Percentiles rank a stretch among this genome's conserved stretches.
These are phyloP conservation scores for Hipparchia semele DNA, from an alignment of 2,888 invertebrate genomes.

Conservation along the genomic window DNA sequence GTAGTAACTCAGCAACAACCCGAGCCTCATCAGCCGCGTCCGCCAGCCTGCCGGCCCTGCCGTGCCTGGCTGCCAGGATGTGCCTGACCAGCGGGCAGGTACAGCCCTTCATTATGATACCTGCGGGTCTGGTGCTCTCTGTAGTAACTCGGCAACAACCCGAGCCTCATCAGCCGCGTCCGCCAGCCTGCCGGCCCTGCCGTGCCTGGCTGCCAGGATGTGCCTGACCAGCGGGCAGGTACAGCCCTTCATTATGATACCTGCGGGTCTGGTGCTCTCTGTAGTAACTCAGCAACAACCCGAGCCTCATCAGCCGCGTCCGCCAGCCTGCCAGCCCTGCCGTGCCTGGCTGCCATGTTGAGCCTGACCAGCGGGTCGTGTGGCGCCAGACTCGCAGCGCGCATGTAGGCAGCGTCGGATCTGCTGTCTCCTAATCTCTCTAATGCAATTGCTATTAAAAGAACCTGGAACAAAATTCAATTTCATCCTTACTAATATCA, in stretches of 20 bases:
- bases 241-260: conserved; percentile 49
- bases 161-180: conserved; percentile 58
- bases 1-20: conserved; percentile 52
- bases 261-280: conserved; percentile 57
- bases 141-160: conserved; percentile 49
- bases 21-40: conserved; percentile 59
- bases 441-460: conserved; percentile 68
- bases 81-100: background rate
- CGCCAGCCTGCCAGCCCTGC: conserved; percentile 55
- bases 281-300: conserved; percentile 52
- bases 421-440: conserved; percentile 68
- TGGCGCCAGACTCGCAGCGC: conserved; percentile 60
- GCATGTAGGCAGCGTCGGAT: conserved; percentile 66
- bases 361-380: conserved; percentile 64
- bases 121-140: conserved; percentile 43
- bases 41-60: conserved; percentile 50
- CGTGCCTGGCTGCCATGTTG: conserved; percentile 67
- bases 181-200: conserved; percentile 55
- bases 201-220: conserved; percentile 66
- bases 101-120: background rate
- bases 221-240: conserved; percentile 59
- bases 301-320: conserved; percentile 59
- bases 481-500: background rate
- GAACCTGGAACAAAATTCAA: conserved; percentile 52
- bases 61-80: too few relatives aligned